Evolutionary conservation across 1,140 invertebrate genomes (phyloP).

Genomic region (Sycobia sp.): DNA sequence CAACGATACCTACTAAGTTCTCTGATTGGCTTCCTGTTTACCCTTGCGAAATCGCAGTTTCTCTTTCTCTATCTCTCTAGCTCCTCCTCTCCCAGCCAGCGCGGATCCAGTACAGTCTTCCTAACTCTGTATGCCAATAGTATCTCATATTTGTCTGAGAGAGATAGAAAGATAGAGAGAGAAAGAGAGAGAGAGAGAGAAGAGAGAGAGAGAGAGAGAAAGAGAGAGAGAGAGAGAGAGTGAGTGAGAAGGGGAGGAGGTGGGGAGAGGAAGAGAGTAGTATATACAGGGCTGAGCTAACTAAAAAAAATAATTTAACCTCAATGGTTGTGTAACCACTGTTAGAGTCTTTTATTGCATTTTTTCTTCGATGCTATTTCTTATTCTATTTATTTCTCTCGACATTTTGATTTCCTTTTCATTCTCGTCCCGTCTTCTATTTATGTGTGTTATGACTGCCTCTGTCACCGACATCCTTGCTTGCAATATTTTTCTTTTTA

Average conservation of each 20-base stretch:
- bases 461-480: neutral
- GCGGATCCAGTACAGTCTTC: conserved; percentile 9
- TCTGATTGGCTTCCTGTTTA: conserved; percentile 21
- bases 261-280: neutral
- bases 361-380: no score
- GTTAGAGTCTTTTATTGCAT: conserved; percentile 26
- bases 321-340: neutral
- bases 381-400: no score
- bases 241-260: conserved; percentile 11
- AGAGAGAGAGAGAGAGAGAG: conserved; percentile 13
- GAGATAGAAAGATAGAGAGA: no score
- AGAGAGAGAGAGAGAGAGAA: conserved; percentile 1
- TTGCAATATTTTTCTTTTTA: conserved; percentile 9
- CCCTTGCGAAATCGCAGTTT: no score
- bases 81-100: conserved; percentile 30
- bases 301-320: neutral
- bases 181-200: neutral
- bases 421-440: conserved; percentile 13
- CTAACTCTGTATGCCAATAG: conserved; percentile 37
- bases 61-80: no score
- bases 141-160: conserved; percentile 25
- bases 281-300: no score
- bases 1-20: conserved; percentile 56
- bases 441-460: conserved; percentile 28
- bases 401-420: conserved; percentile 26